These are phyloP conservation scores for Vulpes ferrilata DNA, from an alignment of 2,113 vertebrate genomes.

Conservation along the genomic window DNA sequence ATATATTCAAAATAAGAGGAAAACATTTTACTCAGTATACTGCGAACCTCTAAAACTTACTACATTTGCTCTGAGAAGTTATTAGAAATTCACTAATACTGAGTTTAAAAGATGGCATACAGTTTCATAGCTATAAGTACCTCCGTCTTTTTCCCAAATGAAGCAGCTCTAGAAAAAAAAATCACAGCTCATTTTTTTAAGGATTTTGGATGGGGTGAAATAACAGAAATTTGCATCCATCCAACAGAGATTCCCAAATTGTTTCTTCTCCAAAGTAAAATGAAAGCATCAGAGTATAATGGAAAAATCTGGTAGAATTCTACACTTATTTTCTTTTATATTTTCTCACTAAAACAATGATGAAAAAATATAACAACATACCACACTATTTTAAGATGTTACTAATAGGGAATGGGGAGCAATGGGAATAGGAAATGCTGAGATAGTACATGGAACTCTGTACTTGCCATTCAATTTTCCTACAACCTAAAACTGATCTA, in stretches of 20 bases:
- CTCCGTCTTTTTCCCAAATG: not conserved
- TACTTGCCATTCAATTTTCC: not conserved
- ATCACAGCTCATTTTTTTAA: not conserved
- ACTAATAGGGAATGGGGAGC: not conserved
- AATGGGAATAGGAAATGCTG: not conserved
- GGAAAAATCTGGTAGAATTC: not conserved
- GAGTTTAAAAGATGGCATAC: conserved; percentile 9
- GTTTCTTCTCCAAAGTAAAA: conserved; percentile 6
- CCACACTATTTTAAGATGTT: not conserved
- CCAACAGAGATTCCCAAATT: conserved; percentile 3
- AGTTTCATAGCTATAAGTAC: not conserved
- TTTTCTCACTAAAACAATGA: not conserved
- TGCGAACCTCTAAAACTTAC: conserved; percentile 13
- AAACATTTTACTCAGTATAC: conserved; percentile 23
- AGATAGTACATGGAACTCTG: not conserved
- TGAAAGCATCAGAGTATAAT: not conserved
- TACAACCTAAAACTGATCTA: not conserved
- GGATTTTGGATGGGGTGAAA: not conserved
- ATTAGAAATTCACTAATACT: not conserved
- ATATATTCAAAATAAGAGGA: conserved; percentile 45
- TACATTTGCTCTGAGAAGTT: conserved; percentile 19
- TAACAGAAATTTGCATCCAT: not conserved
- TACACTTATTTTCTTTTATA: not conserved
- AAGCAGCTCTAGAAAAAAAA: not conserved
- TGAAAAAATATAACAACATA: not conserved